phyloP scores from a whole-genome alignment of 1,140 invertebrate genomes.

The Drosophila ironensis region DNA sequence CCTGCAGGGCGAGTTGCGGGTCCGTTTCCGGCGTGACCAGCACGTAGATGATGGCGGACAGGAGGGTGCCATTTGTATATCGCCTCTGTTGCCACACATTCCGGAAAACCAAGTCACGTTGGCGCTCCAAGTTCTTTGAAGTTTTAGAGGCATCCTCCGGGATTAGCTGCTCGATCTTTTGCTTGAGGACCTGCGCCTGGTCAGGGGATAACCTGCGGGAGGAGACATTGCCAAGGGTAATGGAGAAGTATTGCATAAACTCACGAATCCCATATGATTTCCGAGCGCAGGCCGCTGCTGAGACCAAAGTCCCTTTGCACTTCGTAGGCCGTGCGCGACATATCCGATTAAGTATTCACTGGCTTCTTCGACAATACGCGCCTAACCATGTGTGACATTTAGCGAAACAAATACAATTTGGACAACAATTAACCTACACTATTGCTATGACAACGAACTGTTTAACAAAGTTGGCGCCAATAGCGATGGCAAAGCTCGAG shows the following conservation, averaged over 20 bases:
- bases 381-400: too few relatives aligned
- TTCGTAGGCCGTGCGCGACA: slow-evolving; percentile 52
- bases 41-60: slow-evolving; percentile 73
- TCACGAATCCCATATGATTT: slow-evolving; percentile 77
- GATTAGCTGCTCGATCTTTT: slow-evolving; percentile 62
- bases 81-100: slow-evolving; percentile 70
- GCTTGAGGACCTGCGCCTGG: slow-evolving; percentile 49
- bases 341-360: neutral
- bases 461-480: slow-evolving; percentile 22
- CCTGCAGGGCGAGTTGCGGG: slow-evolving; percentile 35
- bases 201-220: slow-evolving; percentile 53
- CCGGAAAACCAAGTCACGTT: slow-evolving; percentile 48
- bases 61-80: slow-evolving; percentile 61
- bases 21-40: slow-evolving; percentile 56
- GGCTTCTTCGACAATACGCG: too few relatives aligned
- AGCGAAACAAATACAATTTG: neutral
- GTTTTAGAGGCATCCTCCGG: slow-evolving; percentile 19
- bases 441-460: slow-evolving; percentile 15
- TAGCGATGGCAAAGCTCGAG: neutral
- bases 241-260: slow-evolving; percentile 25
- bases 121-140: slow-evolving; percentile 15
- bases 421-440: neutral
- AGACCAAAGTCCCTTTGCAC: slow-evolving; percentile 74
- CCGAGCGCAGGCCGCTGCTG: slow-evolving; percentile 47
- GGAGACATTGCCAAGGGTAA: too few relatives aligned